These are phyloP conservation scores for Bembecia ichneumoniformis DNA, from an alignment of 2,888 invertebrate genomes.

Conservation along the genomic window DNA sequence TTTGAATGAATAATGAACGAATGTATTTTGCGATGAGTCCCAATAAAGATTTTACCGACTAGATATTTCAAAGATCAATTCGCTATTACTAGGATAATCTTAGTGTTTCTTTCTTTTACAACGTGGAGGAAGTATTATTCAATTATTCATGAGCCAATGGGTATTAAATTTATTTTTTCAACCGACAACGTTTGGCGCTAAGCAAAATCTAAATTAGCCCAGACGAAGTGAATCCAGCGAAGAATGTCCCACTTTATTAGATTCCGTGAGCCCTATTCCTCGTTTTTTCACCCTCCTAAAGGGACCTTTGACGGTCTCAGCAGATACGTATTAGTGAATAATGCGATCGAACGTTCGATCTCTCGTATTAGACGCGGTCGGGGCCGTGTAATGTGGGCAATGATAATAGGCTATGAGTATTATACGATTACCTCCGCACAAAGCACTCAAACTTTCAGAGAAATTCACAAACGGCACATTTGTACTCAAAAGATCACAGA, in stretches of 20 bases:
- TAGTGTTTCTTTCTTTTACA: too few species aligned
- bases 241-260: constrained; percentile 67
- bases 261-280: constrained; percentile 67
- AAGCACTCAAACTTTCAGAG: constrained; percentile 6
- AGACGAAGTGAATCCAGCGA: constrained; percentile 32
- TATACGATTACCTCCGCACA: constrained; percentile 41
- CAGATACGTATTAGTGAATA: constrained; percentile 55
- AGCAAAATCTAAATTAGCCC: constrained; percentile 37
- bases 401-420: constrained; percentile 56
- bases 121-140: too few species aligned
- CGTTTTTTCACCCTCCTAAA: constrained; percentile 53
- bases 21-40: too few species aligned
- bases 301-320: constrained; percentile 53
- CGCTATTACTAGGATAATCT: too few species aligned
- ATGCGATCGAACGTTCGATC: constrained; percentile 63
- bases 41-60: too few species aligned
- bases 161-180: too few species aligned
- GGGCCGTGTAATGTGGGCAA: constrained; percentile 45
- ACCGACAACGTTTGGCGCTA: too few species aligned
- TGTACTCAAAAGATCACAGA: too few species aligned
- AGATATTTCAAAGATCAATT: too few species aligned
- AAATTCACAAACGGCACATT: too few species aligned
- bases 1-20: too few species aligned
- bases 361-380: constrained; percentile 46
- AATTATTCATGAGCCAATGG: too few species aligned